Evolutionary conservation across 2,113 vertebrate species (phyloP).

Genomic region (Spizaetus ornatus): DNA sequence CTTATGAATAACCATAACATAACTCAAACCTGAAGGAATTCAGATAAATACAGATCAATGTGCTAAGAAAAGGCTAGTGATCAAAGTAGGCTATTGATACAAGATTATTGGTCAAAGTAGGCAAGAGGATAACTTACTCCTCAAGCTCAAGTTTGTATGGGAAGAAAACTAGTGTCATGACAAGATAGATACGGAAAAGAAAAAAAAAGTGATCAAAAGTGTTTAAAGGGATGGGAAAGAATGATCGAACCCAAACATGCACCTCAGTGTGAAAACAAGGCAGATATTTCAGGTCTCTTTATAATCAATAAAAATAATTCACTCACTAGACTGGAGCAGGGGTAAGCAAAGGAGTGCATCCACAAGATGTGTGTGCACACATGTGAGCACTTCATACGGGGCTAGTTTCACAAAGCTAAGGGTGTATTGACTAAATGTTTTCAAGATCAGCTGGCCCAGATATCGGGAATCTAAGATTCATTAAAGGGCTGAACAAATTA

Average conservation of each 20-base stretch:
- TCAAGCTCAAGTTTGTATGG: not conserved
- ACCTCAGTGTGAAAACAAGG: not conserved
- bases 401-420: not conserved
- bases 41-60: not conserved
- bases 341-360: not conserved
- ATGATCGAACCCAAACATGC: not conserved
- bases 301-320: not conserved
- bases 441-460: not conserved
- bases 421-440: not conserved
- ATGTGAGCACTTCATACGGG: not conserved
- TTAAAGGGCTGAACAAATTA: not conserved
- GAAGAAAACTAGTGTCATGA: not conserved
- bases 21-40: not conserved
- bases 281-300: not conserved
- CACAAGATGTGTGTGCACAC: not conserved
- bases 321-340: not conserved
- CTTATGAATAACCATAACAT: not conserved
- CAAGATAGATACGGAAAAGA: not conserved
- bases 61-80: not conserved
- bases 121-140: not conserved
- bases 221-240: not conserved
- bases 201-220: not conserved
- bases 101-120: not conserved
- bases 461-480: fast-evolving
- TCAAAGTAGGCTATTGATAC: not conserved